These are phyloP conservation scores for Cerastoderma edule DNA, from an alignment of 2,888 invertebrate species.

Conservation along the genomic window DNA sequence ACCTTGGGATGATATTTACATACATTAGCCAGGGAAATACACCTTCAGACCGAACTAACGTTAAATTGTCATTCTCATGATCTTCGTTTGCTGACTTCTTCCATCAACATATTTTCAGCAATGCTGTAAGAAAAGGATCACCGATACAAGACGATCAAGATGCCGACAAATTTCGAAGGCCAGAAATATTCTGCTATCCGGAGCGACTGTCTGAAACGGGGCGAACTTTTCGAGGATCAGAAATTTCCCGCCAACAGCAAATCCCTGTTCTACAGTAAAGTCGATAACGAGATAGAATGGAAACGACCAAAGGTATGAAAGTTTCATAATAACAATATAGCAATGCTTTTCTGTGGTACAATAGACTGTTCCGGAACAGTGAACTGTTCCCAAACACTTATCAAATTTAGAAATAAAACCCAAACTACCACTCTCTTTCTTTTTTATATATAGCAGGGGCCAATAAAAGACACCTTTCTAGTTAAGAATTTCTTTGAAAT, in stretches of 20 bases:
- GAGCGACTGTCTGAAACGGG: slow-evolving; percentile 88
- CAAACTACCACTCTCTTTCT: no score
- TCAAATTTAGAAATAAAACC: no score
- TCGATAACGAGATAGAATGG: slow-evolving; percentile 94
- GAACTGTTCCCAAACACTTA: no score
- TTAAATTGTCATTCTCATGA: neutral
- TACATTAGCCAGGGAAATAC: no score
- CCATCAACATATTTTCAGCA: no score
- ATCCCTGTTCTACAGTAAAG: slow-evolving; percentile 93
- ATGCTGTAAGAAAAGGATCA: neutral
- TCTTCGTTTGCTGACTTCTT: neutral
- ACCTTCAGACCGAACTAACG: neutral
- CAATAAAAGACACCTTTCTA: no score
- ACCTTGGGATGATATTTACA: no score
- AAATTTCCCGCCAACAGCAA: slow-evolving; percentile 93
- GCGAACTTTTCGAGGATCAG: slow-evolving; percentile 93
- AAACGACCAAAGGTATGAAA: slow-evolving; percentile 89
- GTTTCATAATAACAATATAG: no score
- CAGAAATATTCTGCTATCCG: slow-evolving; percentile 77
- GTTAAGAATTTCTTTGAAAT: no score
- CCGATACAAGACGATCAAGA: slow-evolving; percentile 35
- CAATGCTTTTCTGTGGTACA: no score
- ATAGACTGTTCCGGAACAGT: no score
- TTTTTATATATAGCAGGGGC: no score
- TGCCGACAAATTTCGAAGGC: slow-evolving; percentile 71